phyloP scores from a whole-genome alignment of 1,140 invertebrate genomes.

The Tetramorium simillimum region DNA sequence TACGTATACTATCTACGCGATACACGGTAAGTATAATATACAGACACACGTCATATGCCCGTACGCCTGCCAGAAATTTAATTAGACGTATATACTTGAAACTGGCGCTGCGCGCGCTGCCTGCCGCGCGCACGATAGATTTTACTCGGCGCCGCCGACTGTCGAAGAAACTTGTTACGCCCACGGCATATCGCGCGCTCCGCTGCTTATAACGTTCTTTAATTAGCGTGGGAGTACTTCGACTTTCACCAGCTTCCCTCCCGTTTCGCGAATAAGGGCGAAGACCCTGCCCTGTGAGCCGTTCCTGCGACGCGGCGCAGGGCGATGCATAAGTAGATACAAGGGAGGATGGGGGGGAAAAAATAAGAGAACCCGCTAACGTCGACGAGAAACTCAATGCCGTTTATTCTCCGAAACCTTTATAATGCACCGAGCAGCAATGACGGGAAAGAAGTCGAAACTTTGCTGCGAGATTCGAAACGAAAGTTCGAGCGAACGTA shows the following conservation, averaged over 20 bases:
- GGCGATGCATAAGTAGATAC: conserved; percentile 15
- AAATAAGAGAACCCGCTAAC: neutral
- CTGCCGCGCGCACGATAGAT: conserved; percentile 68
- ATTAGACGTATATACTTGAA: conserved; percentile 70
- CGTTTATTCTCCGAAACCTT: conserved; percentile 47
- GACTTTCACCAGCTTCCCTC: conserved; percentile 59
- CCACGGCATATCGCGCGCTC: conserved; percentile 38
- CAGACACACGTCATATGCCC: conserved; percentile 34
- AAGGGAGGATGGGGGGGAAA: neutral
- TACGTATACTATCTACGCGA: neutral
- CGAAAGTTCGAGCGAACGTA: conserved; percentile 45
- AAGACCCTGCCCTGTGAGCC: neutral
- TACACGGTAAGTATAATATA: conserved; percentile 40
- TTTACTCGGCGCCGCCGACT: conserved; percentile 56
- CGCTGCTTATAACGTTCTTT: conserved; percentile 68
- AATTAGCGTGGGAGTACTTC: conserved; percentile 63
- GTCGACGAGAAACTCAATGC: conserved; percentile 31
- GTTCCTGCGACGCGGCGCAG: neutral
- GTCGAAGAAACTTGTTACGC: conserved; percentile 57
- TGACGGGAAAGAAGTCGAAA: conserved; percentile 33
- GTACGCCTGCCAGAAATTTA: conserved; percentile 65
- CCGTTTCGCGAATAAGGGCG: conserved; percentile 1
- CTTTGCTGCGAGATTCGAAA: conserved; percentile 4
- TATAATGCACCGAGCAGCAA: conserved; percentile 25
- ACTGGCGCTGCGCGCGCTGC: conserved; percentile 27